Evolutionary conservation across 2,113 vertebrate genomes (phyloP).

Genomic region (Pelodiscus sinensis): DNA sequence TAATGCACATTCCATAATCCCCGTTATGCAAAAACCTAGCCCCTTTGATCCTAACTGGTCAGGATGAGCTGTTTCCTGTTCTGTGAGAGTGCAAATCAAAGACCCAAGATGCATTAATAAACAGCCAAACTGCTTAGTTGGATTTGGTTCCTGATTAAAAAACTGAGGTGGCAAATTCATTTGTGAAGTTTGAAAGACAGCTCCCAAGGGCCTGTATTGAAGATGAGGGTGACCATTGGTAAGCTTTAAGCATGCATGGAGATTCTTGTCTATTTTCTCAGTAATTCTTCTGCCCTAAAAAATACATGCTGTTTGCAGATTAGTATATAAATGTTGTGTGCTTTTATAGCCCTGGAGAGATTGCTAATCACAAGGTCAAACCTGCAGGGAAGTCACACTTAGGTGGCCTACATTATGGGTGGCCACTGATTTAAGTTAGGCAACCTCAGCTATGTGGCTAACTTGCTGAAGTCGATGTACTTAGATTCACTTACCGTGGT

Average conservation of each 20-base stretch:
- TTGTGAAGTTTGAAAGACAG: background rate
- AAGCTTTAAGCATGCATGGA: background rate
- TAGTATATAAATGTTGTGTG: no score
- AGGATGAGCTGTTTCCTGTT: background rate
- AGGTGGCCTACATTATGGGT: background rate
- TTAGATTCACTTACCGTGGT: no score
- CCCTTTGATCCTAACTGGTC: background rate
- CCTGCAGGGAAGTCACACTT: background rate
- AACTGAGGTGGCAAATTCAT: background rate
- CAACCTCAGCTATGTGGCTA: background rate
- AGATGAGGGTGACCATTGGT: background rate
- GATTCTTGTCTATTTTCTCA: background rate
- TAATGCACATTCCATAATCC: background rate
- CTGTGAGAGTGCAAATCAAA: background rate
- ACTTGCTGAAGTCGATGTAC: no score
- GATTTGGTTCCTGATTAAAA: background rate
- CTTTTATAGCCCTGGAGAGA: background rate
- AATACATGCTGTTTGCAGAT: background rate
- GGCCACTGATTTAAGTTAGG: background rate
- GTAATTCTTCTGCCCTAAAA: background rate
- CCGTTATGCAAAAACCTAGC: background rate
- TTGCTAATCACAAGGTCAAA: background rate
- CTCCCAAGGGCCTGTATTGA: background rate
- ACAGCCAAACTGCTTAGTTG: background rate
- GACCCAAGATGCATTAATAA: background rate